Base-by-base conservation (phyloP, 2,888 invertebrate species). In the Coecobrya sp. region DNA sequence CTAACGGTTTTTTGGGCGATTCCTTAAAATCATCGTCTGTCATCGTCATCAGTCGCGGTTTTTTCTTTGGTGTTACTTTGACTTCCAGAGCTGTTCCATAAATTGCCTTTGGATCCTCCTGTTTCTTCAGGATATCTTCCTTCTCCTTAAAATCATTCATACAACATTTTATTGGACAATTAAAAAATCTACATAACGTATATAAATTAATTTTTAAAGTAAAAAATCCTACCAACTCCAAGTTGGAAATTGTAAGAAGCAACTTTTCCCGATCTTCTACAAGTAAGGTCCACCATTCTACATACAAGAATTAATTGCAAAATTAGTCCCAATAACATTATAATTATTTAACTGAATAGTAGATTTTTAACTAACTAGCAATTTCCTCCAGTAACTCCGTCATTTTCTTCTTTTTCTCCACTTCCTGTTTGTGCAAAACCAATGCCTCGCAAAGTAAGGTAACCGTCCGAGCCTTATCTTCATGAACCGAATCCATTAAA, bases 191-290 rank as follows among this genome's bases (percentile, higher is more conserved):
- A 49, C 49, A 49, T 10, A 49, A 49, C 3, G 49, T 10, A 10
- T 49, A 13, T 10, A 49, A 49, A 49, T 49, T 1, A 55, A n/a
- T n/a, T n/a, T n/a, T n/a, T n/a, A n/a, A n/a, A n/a, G n/a, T n/a
- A n/a, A n/a, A n/a, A n/a, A n/a, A n/a, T n/a, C 49, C 55, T 86
- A 93, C 91, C 91, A 93, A 45, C 30, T 93, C 93, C 81, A 93
- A 65, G 36, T 68, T 89, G 5, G 93, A 88, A 70, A 93, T 91
- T 0, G 91, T 93, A 0, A 91, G 49, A 3, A 93, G 73, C 42
- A 93, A 42, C 11, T 88, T 93, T 55, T 91, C 89, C 42, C 93
- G 76, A 22, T 93, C 93, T 25, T 89, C 76, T 1, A 86, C 84
- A 10, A 93, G 86, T 27, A 86, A 7, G 27, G 30, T 30, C 93